These are phyloP conservation scores for Leucopsar rothschildi DNA, from an alignment of 2,113 vertebrate species.

Conservation along the genomic window DNA sequence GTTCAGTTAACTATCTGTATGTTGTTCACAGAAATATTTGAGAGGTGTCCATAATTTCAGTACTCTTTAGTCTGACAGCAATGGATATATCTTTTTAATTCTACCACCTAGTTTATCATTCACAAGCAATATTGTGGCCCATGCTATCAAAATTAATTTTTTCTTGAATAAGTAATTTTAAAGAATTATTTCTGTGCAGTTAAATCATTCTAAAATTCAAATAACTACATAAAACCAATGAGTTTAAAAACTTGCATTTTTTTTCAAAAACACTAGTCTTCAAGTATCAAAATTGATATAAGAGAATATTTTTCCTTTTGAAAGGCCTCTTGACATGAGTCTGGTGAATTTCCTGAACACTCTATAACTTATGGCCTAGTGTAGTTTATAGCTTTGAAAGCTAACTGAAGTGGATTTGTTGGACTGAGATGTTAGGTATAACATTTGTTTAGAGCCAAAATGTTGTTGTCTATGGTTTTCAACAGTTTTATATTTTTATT, in stretches of 20 bases:
- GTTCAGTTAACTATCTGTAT: background rate
- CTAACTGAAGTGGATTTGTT: background rate
- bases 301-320: background rate
- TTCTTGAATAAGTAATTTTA: background rate
- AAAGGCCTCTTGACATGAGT: background rate
- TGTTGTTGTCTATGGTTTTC: background rate
- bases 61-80: background rate
- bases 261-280: background rate
- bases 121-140: background rate
- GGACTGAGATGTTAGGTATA: background rate
- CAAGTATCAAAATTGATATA: background rate
- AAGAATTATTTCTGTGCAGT: background rate
- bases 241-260: background rate
- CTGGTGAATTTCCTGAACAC: constrained; percentile 14
- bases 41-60: background rate
- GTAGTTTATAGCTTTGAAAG: constrained; percentile 1
- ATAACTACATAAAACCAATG: background rate
- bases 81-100: background rate
- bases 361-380: background rate
- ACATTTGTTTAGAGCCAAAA: background rate
- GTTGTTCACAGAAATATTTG: background rate
- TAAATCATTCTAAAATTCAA: background rate
- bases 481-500: background rate
- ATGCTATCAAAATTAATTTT: background rate
- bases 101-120: background rate